Evolutionary conservation across 2,888 invertebrate species (phyloP).

Genomic region (Nowickia ferox): DNA sequence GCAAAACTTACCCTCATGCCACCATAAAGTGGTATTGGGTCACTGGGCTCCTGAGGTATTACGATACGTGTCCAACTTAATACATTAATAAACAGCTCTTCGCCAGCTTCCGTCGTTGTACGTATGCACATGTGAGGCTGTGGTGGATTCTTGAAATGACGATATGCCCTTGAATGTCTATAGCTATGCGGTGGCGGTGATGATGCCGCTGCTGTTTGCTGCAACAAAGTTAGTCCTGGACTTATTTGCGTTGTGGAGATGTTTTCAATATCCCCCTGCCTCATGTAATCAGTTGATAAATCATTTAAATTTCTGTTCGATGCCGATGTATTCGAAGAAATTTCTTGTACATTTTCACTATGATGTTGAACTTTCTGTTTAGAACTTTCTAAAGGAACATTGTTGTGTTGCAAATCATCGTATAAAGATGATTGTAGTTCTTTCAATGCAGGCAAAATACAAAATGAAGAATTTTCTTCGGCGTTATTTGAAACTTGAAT

Average conservation of each 20-base stretch:
- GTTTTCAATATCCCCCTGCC: slow-evolving; percentile 16
- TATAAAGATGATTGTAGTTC: not conserved
- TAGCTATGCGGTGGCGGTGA: slow-evolving; percentile 85
- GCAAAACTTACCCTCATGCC: slow-evolving; percentile 88
- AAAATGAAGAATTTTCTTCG: slow-evolving; percentile 45
- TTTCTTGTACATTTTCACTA: not conserved
- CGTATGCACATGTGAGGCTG: slow-evolving; percentile 90
- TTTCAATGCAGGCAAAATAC: slow-evolving; percentile 30
- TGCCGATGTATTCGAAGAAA: not conserved
- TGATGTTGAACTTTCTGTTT: not conserved
- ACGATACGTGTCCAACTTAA: slow-evolving; percentile 89
- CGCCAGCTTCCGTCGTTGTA: slow-evolving; percentile 84
- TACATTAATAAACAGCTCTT: slow-evolving; percentile 87
- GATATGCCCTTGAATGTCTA: slow-evolving; percentile 86
- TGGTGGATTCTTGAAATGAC: slow-evolving; percentile 89
- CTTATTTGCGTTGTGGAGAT: slow-evolving; percentile 45
- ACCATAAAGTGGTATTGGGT: slow-evolving; percentile 88
- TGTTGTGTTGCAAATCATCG: slow-evolving; percentile 7
- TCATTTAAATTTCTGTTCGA: not conserved
- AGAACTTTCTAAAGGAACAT: slow-evolving; percentile 53
- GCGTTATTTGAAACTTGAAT: not conserved
- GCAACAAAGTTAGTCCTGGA: slow-evolving; percentile 61
- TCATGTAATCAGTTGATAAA: not conserved
- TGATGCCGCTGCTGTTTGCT: slow-evolving; percentile 67
- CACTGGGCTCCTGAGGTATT: slow-evolving; percentile 86